Evolutionary conservation across 2,888 invertebrate species (phyloP).

Genomic region (Panopea generosa): DNA sequence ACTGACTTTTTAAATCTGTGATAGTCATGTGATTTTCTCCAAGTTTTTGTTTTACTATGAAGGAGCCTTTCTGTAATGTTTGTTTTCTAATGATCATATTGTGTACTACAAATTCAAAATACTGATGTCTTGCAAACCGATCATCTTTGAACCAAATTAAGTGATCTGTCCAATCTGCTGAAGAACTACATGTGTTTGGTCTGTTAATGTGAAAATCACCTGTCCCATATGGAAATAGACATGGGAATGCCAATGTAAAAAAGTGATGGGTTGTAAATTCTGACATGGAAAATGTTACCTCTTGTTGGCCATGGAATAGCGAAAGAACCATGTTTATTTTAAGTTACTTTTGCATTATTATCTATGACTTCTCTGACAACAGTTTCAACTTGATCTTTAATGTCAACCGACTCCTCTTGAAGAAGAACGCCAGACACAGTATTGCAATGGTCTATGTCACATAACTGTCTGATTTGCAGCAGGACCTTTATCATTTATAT

Average conservation of each 20-base stretch:
- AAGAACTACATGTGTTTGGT: not conserved
- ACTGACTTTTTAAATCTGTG: conserved; percentile 42
- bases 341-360: conserved; percentile 17
- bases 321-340: conserved; percentile 10
- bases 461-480: conserved; percentile 32
- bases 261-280: conserved; percentile 63
- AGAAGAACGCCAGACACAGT: conserved; percentile 43
- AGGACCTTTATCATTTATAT: conserved; percentile 34
- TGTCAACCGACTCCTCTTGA: conserved; percentile 21
- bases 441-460: conserved; percentile 12
- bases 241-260: conserved; percentile 60
- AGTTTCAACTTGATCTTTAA: conserved; percentile 20
- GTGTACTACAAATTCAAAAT: conserved; percentile 58
- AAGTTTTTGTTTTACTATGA: conserved; percentile 59
- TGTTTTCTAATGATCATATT: conserved; percentile 58
- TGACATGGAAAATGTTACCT: conserved; percentile 45
- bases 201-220: not conserved
- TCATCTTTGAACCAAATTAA: conserved; percentile 58
- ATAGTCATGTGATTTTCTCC: conserved; percentile 59
- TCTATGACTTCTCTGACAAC: conserved; percentile 25
- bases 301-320: conserved; percentile 58
- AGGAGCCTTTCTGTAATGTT: conserved; percentile 52
- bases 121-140: conserved; percentile 57
- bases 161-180: not conserved
- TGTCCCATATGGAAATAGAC: conserved; percentile 47